phyloP scores from a whole-genome alignment of 1,140 invertebrate species.

The Pomacea maculata region DNA sequence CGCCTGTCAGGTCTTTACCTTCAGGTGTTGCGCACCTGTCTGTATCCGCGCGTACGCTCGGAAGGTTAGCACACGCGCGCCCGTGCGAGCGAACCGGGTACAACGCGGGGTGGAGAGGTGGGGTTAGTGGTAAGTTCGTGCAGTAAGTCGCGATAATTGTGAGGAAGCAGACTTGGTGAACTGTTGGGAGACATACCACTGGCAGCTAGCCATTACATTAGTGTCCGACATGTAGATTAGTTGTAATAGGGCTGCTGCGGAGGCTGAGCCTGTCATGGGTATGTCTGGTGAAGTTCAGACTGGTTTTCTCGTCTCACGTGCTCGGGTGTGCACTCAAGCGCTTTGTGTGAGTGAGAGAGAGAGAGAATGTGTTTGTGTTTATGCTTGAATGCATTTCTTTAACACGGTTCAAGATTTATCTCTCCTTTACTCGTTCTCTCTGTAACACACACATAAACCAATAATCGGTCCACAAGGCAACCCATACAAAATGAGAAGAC shows the following conservation, averaged over 20 bases:
- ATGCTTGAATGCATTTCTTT: not conserved
- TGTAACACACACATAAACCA: not conserved
- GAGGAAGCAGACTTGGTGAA: not conserved
- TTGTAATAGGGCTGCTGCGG: not conserved
- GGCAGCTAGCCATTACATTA: not conserved
- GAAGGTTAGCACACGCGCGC: no score
- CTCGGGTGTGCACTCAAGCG: no score
- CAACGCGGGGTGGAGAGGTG: no score
- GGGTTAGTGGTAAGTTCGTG: no score
- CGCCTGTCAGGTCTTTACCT: no score
- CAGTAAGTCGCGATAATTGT: no score
- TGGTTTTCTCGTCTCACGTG: no score
- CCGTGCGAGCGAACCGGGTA: no score
- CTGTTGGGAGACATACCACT: not conserved
- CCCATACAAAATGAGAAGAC: not conserved
- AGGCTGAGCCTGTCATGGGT: not conserved
- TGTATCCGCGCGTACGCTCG: no score
- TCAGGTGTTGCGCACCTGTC: no score
- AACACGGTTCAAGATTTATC: no score
- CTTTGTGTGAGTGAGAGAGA: not conserved
- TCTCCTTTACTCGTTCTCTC: not conserved
- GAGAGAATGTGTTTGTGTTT: constrained; percentile 1
- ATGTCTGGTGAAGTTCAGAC: not conserved
- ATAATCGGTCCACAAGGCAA: not conserved
- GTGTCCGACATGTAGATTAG: not conserved